Evolutionary conservation across 2,888 invertebrate genomes (phyloP), one percentile per base, ranked within the genome.

Genomic region (Mystacides longicornis): DNA sequence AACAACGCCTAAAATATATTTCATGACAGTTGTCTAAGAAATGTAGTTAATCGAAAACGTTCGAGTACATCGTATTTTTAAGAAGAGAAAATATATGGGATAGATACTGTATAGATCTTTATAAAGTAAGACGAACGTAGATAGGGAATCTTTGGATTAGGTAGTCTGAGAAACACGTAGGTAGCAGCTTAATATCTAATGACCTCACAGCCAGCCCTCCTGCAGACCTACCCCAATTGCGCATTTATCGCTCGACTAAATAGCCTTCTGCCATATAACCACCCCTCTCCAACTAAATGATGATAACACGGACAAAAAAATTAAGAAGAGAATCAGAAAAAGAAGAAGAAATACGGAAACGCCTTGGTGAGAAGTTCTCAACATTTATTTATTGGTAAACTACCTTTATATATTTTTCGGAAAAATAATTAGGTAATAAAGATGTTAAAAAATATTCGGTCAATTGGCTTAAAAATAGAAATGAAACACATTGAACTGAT

Each of bases 211-310:
- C 37, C 47, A 21, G 43, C 52, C 23, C 51, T 31, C 16, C 57
- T 14, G 7, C 53, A 53, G 54, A 57, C 57, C 57, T 57, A 23
- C 54, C 57, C 57, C 57, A 57, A 57, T 57, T 57, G 57, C 54
- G 51, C 57, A 54, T 57, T 57, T 54, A 51, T 50, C 57, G 57
- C 57, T 51, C 57, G 54, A 54, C 54, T 57, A 57, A 57, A 57
- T 57, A 57, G 54, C 57, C 46, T 51, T 48, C 51, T 47, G 23
- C 51, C 47, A 16, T 14, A 21, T 21, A 18, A 19, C 46, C 46
- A 46, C 46, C 47, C 45, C 18, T 23, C 52, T 46, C 46, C 46
- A 46, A 21, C n/a, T 11, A 46, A 46, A 46, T 46, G 55, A 56
- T 48, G 56, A 48, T 56, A 56, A 52, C 48, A 52, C 21, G 52